Evolutionary conservation across 2,888 invertebrate species (phyloP), one percentile per base, ranked within the genome.

Genomic region (Anodontia alba): DNA sequence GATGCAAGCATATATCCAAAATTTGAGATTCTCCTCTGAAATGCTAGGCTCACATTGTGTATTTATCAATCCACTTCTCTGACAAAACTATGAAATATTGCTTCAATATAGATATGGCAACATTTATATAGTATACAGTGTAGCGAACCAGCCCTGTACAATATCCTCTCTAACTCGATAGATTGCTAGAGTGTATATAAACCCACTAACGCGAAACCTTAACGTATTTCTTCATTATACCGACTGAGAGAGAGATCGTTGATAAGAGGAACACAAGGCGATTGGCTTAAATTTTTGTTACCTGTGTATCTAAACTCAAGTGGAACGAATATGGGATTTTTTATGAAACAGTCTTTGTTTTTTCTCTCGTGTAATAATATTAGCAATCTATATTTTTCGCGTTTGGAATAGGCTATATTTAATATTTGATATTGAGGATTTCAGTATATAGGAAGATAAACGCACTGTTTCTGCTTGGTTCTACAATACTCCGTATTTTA

Each of bases 251-350:
- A 62, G 20, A 20, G 62, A 62, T 62, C 23, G 33, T 10, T 20
- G 62, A 62, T 62, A 62, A 62, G 62, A 23, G 29, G 17, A 57
- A 62, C 31, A 62, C 17, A 33, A 62, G 62, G 23, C 62, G 62
- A 62, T 62, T 62, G 62, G 62, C 62, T 62, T 33, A 33, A 33
- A 31, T 10, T 33, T 62, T 62, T 62, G 31, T 29, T 62, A 62
- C 62, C 62, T 62, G 62, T 62, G 62, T 62, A 33, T 57, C 57
- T 26, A 57, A 51, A 51, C 51, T 51, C 51, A 51, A 12, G 51
- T 51, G 51, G 51, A 51, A 51, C 51, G 51, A 5, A n/a, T 42
- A 42, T 42, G 7, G 29, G 57, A 57, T 62, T 62, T 62, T 33
- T 62, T 15, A 29, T 10, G 17, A 62, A 62, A 33, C 62, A 17